Percentiles rank a stretch among this genome's conserved stretches.
Conservation (phyloP, 2,888 invertebrate species). For the Tetanocera ferruginea region DNA sequence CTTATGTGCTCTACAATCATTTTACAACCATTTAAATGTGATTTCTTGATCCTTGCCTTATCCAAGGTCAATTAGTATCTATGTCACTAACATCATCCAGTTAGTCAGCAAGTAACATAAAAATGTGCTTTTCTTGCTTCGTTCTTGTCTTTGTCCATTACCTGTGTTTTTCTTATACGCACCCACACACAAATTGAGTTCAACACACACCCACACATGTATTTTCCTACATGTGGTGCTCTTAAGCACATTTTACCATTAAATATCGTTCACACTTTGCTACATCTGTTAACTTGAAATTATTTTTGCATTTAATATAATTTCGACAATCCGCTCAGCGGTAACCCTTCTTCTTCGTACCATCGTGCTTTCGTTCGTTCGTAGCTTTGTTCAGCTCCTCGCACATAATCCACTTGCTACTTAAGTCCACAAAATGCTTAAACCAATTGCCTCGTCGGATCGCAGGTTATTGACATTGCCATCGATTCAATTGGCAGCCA, state of each 20-base stretch:
- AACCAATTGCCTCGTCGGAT: slow-evolving; percentile 10
- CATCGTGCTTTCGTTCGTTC: too few species aligned
- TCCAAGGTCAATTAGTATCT: too few species aligned
- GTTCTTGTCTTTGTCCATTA: too few species aligned
- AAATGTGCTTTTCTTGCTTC: too few species aligned
- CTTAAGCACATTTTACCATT: not conserved
- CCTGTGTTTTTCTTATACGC: too few species aligned
- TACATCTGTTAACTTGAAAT: not conserved
- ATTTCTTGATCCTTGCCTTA: too few species aligned
- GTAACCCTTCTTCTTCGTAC: not conserved
- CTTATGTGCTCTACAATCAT: too few species aligned
- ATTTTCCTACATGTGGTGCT: not conserved
- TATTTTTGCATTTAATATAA: slow-evolving; percentile 28
- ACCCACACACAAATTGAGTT: too few species aligned
- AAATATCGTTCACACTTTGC: not conserved
- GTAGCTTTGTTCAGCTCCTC: too few species aligned
- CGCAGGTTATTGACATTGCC: slow-evolving; percentile 34
- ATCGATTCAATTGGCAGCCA: slow-evolving; percentile 30
- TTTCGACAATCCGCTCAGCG: slow-evolving; percentile 25
- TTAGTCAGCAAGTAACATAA: too few species aligned
- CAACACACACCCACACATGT: not conserved
- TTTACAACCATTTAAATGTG: too few species aligned
- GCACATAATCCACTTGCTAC: not conserved
- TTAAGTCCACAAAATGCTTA: not conserved
- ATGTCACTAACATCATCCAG: too few species aligned